A percentile compares a stretch with the other conserved stretches of the same genome.
phyloP scores from a whole-genome alignment of 1,140 invertebrate genomes.

The Solen grandis region DNA sequence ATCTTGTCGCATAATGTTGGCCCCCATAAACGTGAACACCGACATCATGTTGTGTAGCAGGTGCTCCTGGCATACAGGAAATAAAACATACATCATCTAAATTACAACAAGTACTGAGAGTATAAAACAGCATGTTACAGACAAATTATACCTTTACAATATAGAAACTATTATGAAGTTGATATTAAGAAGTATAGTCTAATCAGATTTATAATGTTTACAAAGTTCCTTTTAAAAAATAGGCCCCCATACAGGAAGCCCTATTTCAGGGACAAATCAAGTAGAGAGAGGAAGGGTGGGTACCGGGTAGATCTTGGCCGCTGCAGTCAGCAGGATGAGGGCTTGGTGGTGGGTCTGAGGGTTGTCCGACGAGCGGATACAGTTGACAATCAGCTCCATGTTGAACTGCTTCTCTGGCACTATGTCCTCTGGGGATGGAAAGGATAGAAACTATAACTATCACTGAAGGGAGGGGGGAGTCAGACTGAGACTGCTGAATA shows the following conservation, averaged over 20 bases:
- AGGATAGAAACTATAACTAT: too few relatives aligned
- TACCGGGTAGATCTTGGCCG: constrained; percentile 87
- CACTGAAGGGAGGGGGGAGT: too few relatives aligned
- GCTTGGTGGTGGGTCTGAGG: constrained; percentile 97
- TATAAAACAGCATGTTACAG: too few relatives aligned
- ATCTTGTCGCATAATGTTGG: constrained; percentile 93
- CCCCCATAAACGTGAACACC: constrained; percentile 97
- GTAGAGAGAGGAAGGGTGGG: too few relatives aligned
- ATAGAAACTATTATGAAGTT: too few relatives aligned
- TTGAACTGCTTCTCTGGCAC: constrained; percentile 84
- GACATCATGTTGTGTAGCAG: constrained; percentile 95
- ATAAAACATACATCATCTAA: neutral
- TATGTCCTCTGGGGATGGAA: neutral
- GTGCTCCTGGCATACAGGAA: constrained; percentile 83
- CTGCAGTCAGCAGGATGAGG: constrained; percentile 89
- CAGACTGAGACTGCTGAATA: neutral
- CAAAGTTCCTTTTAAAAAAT: too few relatives aligned
- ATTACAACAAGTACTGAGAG: neutral
- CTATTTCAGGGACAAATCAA: too few relatives aligned
- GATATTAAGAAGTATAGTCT: too few relatives aligned
- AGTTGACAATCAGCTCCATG: constrained; percentile 92
- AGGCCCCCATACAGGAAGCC: too few relatives aligned
- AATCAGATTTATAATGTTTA: too few relatives aligned
- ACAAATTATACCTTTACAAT: too few relatives aligned
- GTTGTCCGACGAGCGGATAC: constrained; percentile 93